Evolutionary conservation across 2,113 vertebrate species (phyloP).

Genomic region (Jacana jacana): DNA sequence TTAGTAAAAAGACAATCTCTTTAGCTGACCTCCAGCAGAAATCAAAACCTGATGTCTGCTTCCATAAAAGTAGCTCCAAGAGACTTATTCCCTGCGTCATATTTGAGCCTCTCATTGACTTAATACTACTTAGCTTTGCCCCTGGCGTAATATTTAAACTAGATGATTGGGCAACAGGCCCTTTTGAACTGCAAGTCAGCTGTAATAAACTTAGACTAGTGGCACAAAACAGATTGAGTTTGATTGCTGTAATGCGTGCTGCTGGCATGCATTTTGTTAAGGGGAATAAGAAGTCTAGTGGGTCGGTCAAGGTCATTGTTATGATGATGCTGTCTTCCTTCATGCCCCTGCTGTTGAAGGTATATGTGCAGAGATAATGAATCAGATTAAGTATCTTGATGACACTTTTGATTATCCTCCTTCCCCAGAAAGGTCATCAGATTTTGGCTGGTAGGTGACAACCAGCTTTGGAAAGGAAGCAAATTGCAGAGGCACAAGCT

Average conservation of each 20-base stretch:
- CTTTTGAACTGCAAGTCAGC: not conserved
- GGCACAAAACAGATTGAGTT: not conserved
- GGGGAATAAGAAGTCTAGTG: not conserved
- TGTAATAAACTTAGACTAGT: not conserved
- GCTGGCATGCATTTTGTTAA: not conserved
- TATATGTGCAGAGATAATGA: not conserved
- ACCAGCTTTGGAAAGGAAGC: not conserved
- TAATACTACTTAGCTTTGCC: not conserved
- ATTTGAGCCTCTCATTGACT: not conserved
- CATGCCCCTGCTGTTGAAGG: not conserved
- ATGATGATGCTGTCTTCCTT: not conserved
- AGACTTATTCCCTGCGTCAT: not conserved
- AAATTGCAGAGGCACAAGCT: constrained; percentile 21
- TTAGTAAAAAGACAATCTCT: not conserved
- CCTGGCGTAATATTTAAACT: not conserved
- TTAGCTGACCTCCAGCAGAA: not conserved
- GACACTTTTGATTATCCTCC: not conserved
- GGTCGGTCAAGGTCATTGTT: constrained; percentile 16
- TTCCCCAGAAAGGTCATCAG: constrained; percentile 14
- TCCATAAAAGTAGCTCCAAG: not conserved
- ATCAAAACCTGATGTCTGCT: not conserved
- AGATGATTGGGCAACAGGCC: not conserved
- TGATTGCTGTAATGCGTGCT: not conserved
- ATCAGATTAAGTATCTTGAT: constrained; percentile 7
- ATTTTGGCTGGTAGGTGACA: not conserved